Evolutionary conservation across 2,888 invertebrate species (phyloP), one percentile per base, ranked within the genome.

Genomic region (Epinotia nisella): DNA sequence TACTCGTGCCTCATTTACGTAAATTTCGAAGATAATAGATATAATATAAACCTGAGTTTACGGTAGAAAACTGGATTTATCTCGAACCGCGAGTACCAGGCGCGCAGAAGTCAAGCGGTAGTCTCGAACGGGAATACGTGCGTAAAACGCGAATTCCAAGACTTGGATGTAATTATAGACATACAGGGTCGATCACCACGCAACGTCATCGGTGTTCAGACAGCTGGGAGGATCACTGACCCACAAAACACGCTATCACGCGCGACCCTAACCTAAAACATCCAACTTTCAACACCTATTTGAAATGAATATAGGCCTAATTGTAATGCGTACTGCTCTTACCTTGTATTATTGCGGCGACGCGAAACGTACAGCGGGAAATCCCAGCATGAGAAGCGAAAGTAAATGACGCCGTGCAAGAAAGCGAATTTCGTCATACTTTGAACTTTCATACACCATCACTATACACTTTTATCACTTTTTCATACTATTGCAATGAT

Each of bases 221-320:
- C 91, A 90, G 90, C 91, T 92, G 92, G 89, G 87, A 83, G 83
- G 81, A 88, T 83, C 90, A 90, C 84, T 93, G 93, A 93, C 93
- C 93, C 91, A 91, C 83, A 90, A 90, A 86, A 87, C 91, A 92
- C 88, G 90, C 89, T 85, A 87, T 77, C 87, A 85, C 83, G 85
- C 82, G 79, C 85, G 86, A 85, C 83, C 83, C 85, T 88, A 90
- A 88, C 91, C 88, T 88, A 88, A 83, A 85, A 75, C 71, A 75
- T 62, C 61, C 67, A 2, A 62, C 41, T 62, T 75, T 56, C 70
- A 76, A 77, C 70, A 70, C 76, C 70, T 75, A 74, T 70, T 17
- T 64, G 56, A 29, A 45, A 66, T 53, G 55, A 70, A 78, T 74
- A 75, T 49, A 13, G 55, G 60, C 51, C 74, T 74, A 75, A 75